phyloP scores from a whole-genome alignment of 2,888 invertebrate genomes.

The Sympetrum striolatum region DNA sequence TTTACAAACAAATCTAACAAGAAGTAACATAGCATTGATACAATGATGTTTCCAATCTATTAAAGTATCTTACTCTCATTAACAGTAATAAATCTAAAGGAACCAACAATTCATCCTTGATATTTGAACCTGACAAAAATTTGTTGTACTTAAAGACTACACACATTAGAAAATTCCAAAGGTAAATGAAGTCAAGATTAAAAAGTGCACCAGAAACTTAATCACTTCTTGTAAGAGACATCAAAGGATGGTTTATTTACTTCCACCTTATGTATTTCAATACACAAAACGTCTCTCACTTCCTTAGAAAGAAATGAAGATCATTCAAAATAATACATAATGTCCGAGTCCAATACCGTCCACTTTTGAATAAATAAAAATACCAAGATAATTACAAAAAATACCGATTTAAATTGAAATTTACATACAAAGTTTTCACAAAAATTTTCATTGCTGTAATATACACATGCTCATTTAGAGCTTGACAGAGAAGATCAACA shows the following conservation, averaged over 20 bases:
- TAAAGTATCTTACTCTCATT: not conserved
- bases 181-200: not conserved
- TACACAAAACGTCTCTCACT: not conserved
- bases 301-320: not conserved
- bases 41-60: not conserved
- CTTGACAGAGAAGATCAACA: not conserved
- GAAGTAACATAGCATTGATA: not conserved
- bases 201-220: not conserved
- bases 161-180: not conserved
- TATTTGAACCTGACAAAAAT: not conserved
- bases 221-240: not conserved
- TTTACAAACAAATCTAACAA: not conserved
- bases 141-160: not conserved
- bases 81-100: not conserved
- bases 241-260: not conserved
- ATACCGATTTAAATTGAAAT: not conserved
- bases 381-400: not conserved
- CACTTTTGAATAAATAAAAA: not conserved
- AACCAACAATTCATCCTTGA: not conserved
- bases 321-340: not conserved
- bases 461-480: not conserved
- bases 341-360: not conserved
- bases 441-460: not conserved
- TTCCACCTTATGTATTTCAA: not conserved
- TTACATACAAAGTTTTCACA: not conserved